Base-by-base conservation (phyloP, 2,113 vertebrate species). In the Sturnira hondurensis region DNA sequence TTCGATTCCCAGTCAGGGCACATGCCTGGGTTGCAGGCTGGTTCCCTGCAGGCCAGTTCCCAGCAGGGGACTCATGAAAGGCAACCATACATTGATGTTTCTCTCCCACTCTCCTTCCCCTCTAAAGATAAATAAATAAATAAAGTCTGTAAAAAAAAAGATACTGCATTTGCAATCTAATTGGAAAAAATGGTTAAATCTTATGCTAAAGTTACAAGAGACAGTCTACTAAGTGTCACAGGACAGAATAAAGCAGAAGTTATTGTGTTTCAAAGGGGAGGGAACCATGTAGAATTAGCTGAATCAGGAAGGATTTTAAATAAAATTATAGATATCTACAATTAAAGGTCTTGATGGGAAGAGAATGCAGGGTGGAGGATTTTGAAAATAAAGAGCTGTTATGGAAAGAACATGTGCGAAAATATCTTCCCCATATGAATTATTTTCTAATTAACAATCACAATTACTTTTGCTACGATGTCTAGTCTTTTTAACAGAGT, bases 121-220 rank as follows among this genome's bases (percentile, higher is more conserved):
- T n/a, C n/a, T n/a, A n/a, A n/a, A n/a, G n/a, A n/a, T n/a, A n/a
- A n/a, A n/a, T n/a, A n/a, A n/a, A n/a, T n/a, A n/a, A n/a, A n/a
- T n/a, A n/a, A n/a, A n/a, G n/a, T n/a, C n/a, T n/a, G n/a, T n/a
- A n/a, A n/a, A n/a, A n/a, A n/a, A n/a, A n/a, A n/a, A n/a, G n/a
- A n/a, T n/a, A n/a, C n/a, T 43, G 43, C 43, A 43, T 8, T 43
- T 86, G 41, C 28, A 77, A 56, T 68, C 33, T 68, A 93, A 91
- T 86, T 95, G 61, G 91, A 97, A 95, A 73, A 85, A 86, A 20
- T 92, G 10, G 14, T 89, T 92, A 94, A 94, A 80, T 86, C 58
- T 73, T 96, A 24, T 36, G 73, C 24, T 92, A 31, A 93, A 47
- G 2, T 45, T 80, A 74, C 68, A 83, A 24, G 47, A 74, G 5